Evolutionary conservation across 2,888 invertebrate genomes (phyloP), one percentile per base, ranked within the genome.

Genomic region (Cistogaster globosa): DNA sequence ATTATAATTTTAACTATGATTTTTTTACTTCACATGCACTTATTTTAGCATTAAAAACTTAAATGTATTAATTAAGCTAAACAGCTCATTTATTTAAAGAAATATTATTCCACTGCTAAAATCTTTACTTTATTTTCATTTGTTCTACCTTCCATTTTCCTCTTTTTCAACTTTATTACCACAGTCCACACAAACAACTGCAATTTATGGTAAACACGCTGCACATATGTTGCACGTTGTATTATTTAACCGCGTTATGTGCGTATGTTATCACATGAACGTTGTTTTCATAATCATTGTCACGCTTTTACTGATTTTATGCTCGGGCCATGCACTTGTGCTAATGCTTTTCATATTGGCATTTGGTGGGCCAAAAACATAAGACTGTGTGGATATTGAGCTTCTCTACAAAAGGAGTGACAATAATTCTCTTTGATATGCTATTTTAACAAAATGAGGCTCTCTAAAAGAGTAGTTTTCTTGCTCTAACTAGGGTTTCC

Each of bases 301-400:
- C 78, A 85, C 85, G 78, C 82, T 85, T 75, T 45, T 79, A 85
- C 85, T 85, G 75, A 85, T 78, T 82, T 65, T 55, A 75, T 67
- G 58, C 63, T 81, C 75, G 75, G 85, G 82, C 82, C 85, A 82
- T 85, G 85, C 85, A 85, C 85, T 85, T 85, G 78, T 85, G 60
- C 75, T 82, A 14, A 58, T 80, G 20, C 63, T 58, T n/a, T n/a
- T 76, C 26, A 38, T 36, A 20, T 74, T 68, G 68, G 22, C 42
- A 20, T 79, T 75, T 58, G 63, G 26, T 65, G 36, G 32, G 53
- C 62, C 63, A 45, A 58, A 62, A 55, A 38, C 45, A 55, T 53
- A 67, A 36, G 57, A 68, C 69, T 68, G 48, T 74, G 57, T 26
- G 69, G 65, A 77, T 48, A 63, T 63, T 58, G 48, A 36, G 75